Evolutionary conservation across 2,113 vertebrate genomes (phyloP).

Genomic region (Scopus umbretta): DNA sequence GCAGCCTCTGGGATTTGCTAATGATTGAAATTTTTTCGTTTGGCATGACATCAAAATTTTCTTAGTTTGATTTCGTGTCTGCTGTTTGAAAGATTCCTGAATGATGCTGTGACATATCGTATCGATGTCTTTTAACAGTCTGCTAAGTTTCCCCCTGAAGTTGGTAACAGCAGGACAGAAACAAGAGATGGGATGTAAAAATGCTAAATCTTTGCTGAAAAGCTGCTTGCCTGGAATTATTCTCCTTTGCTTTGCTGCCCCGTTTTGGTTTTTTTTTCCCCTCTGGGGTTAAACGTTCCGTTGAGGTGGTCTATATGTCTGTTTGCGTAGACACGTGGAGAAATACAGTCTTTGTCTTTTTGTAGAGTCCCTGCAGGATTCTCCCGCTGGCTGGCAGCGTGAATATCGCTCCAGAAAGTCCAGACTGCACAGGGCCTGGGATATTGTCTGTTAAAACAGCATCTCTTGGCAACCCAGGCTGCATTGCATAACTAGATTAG

Average conservation of each 20-base stretch:
- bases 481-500: background rate
- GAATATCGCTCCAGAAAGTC: background rate
- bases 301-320: background rate
- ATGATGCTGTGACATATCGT: background rate
- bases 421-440: background rate
- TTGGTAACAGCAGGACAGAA: background rate
- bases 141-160: background rate
- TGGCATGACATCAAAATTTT: background rate
- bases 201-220: background rate
- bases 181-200: background rate
- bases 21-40: background rate
- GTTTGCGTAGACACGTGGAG: background rate
- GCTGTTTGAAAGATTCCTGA: background rate
- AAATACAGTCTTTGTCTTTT: background rate
- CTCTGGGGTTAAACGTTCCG: background rate
- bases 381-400: background rate
- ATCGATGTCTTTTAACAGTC: background rate
- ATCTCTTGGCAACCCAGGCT: background rate
- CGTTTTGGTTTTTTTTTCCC: background rate
- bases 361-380: background rate
- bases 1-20: background rate
- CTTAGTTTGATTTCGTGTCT: background rate
- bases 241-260: background rate
- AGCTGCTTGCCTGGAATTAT: background rate
- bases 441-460: background rate